Evolutionary conservation across 2,797 vertebrate species (phyloP).

Genomic region (Melanotaenia maccullochi): DNA sequence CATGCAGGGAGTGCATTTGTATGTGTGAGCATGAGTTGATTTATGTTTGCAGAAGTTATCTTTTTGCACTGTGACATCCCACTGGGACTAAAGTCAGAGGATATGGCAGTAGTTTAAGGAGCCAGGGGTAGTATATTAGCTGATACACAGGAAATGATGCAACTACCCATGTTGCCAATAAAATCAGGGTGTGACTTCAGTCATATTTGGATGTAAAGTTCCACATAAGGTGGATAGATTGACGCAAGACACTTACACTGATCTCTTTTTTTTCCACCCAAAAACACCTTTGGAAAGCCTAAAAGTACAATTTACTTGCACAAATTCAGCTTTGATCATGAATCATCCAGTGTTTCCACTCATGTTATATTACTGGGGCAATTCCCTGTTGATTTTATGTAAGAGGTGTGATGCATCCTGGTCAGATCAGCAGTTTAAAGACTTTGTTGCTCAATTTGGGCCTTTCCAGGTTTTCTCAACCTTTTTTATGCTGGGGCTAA

Average conservation of each 20-base stretch:
- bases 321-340: no score
- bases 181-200: slow-evolving; percentile 7
- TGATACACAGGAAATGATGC: slow-evolving; percentile 37
- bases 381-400: no score
- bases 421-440: no score
- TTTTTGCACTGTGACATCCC: slow-evolving; percentile 54
- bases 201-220: not conserved
- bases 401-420: no score
- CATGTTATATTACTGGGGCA: no score
- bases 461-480: no score
- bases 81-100: slow-evolving; percentile 57
- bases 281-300: not conserved
- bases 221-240: not conserved
- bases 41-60: slow-evolving; percentile 73
- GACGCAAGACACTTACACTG: not conserved
- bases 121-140: slow-evolving; percentile 16
- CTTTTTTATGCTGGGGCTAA: no score
- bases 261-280: not conserved
- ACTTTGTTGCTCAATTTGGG: no score
- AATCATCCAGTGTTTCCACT: no score
- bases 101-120: slow-evolving; percentile 30
- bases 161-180: slow-evolving; percentile 4
- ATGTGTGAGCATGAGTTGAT: slow-evolving; percentile 49
- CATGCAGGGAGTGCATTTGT: slow-evolving; percentile 9
- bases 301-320: no score